Evolutionary conservation across 2,113 vertebrate genomes (phyloP).

Genomic region (Thermophis baileyi): DNA sequence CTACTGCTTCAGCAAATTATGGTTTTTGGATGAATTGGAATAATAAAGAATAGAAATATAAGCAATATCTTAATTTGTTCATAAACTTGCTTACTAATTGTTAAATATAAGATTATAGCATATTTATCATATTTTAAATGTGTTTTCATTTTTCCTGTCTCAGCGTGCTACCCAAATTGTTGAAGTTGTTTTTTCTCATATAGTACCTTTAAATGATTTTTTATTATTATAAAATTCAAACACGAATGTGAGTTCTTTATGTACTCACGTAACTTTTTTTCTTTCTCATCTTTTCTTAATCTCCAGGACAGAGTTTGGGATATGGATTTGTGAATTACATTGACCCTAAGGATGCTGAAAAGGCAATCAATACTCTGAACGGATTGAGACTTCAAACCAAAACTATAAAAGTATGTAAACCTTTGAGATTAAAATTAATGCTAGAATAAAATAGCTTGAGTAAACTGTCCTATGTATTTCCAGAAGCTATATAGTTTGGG

Average conservation of each 20-base stretch:
- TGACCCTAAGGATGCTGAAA: constrained; percentile 96
- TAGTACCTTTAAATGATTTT: not conserved
- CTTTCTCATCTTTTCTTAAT: constrained; percentile 36
- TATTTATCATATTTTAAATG: not conserved
- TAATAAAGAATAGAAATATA: not conserved
- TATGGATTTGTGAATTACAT: constrained; percentile 99
- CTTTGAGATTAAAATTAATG: not conserved
- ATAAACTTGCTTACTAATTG: not conserved
- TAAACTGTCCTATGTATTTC: no score
- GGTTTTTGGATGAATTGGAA: not conserved
- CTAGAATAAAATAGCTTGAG: not conserved
- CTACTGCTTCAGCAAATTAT: not conserved
- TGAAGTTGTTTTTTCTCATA: not conserved
- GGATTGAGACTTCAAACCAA: constrained; percentile 98
- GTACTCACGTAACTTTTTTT: constrained; percentile 31
- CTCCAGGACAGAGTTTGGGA: constrained; percentile 92
- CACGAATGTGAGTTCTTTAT: not conserved
- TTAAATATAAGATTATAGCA: not conserved
- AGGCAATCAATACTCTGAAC: constrained; percentile 96
- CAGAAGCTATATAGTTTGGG: not conserved
- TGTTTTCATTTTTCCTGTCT: not conserved
- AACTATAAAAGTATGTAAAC: constrained; percentile 90
- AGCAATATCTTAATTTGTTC: not conserved
- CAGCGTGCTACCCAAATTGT: not conserved
- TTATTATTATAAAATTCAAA: not conserved